Percentiles rank a stretch among this genome's conserved stretches.
phyloP scores from a whole-genome alignment of 2,888 invertebrate species.

The Xylocampa areola region DNA sequence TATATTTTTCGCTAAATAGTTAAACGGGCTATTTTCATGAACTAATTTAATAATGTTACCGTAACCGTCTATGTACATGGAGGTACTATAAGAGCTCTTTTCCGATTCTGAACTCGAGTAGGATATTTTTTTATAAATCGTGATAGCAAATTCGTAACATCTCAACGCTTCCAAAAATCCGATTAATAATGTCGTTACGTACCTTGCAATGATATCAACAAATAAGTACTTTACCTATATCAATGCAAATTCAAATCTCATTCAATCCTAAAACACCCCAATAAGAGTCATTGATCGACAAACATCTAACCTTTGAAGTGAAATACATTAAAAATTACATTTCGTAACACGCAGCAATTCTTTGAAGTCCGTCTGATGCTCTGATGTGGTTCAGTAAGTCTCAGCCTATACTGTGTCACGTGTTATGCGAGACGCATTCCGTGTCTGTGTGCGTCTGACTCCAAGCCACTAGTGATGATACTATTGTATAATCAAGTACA shows the following conservation, averaged over 20 bases:
- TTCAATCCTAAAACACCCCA: not conserved
- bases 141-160: no score
- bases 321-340: slow-evolving; percentile 4
- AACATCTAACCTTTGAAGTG: slow-evolving; percentile 14
- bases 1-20: no score
- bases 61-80: no score
- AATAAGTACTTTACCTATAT: no score
- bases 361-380: slow-evolving; percentile 29
- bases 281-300: not conserved
- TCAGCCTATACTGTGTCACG: slow-evolving; percentile 27
- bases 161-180: no score
- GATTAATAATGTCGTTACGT: no score
- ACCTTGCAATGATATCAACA: no score
- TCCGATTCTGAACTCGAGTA: no score
- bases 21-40: no score
- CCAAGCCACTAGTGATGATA: slow-evolving; percentile 49
- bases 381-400: slow-evolving; percentile 43
- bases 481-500: slow-evolving; percentile 58
- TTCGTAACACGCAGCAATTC: slow-evolving; percentile 16
- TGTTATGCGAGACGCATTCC: slow-evolving; percentile 45
- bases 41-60: no score
- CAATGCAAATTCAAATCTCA: not conserved
- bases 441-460: slow-evolving; percentile 37
- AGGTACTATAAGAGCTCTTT: no score
- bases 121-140: no score